Percentiles rank a stretch among this genome's conserved stretches.
Evolutionary conservation across 2,797 vertebrate species (phyloP).

Genomic region (Margarornis squamiger): DNA sequence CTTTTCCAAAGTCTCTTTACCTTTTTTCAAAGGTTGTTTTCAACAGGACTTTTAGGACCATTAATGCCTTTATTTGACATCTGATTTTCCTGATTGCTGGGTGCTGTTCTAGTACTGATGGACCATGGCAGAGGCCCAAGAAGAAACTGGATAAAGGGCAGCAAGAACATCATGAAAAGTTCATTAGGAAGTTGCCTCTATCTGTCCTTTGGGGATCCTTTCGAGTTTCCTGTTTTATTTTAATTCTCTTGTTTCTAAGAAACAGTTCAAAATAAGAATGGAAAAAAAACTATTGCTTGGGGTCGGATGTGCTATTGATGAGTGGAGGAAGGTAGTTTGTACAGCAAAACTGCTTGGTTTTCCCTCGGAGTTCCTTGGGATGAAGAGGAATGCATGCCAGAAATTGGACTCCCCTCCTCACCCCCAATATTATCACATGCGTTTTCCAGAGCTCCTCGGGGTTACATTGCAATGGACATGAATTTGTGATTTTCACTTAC

Average conservation of each 20-base stretch:
- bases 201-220: slow-evolving; percentile 5
- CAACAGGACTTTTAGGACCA: background rate
- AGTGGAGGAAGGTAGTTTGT: background rate
- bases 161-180: background rate
- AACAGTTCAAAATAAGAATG: background rate
- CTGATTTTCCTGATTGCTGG: background rate
- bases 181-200: background rate
- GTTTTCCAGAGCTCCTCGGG: background rate
- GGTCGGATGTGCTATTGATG: background rate
- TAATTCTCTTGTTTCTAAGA: background rate
- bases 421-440: rapidly evolving
- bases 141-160: background rate
- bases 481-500: background rate
- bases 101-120: background rate
- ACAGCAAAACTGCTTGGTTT: background rate
- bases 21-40: background rate
- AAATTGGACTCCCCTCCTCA: background rate
- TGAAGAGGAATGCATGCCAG: background rate
- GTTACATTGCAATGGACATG: background rate
- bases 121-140: background rate
- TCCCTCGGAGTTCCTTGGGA: background rate
- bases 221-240: slow-evolving; percentile 33
- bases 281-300: background rate
- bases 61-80: background rate
- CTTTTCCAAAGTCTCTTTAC: background rate